Percentiles rank a stretch among this genome's conserved stretches.
phyloP scores from a whole-genome alignment of 2,797 vertebrate genomes.

The Xenops minutus region DNA sequence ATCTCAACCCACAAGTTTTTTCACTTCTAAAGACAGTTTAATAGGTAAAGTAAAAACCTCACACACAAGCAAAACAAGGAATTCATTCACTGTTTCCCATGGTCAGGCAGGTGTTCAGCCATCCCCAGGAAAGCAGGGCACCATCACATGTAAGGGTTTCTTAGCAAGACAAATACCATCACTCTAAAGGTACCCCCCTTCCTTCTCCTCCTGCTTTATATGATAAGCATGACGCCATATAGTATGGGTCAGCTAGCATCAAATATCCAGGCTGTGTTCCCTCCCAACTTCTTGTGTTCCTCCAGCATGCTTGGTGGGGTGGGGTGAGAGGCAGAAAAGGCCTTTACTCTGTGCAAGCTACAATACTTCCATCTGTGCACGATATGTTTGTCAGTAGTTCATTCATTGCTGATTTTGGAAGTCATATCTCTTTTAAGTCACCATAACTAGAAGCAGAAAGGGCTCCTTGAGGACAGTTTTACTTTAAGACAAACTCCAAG shows the following conservation, averaged over 20 bases:
- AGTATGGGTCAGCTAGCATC: neutral
- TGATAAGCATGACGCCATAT: too few species aligned
- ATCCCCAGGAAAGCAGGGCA: neutral
- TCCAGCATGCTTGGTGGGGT: neutral
- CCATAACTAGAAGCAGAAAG: neutral
- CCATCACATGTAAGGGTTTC: accelerated
- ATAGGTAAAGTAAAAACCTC: neutral
- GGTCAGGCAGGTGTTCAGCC: neutral
- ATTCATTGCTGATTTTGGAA: neutral
- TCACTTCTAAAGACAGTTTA: neutral
- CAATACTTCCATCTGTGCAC: neutral
- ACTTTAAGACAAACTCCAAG: neutral
- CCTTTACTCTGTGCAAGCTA: neutral
- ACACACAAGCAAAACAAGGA: neutral
- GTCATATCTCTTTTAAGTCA: neutral
- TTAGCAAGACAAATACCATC: neutral
- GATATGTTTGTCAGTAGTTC: neutral
- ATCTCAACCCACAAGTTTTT: neutral
- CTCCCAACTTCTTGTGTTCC: neutral
- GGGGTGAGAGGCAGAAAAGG: neutral
- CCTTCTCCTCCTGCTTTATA: neutral
- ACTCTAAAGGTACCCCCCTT: accelerated
- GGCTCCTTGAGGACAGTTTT: neutral
- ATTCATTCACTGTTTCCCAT: neutral
- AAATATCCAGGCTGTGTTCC: neutral